phyloP scores from a whole-genome alignment of 2,113 vertebrate species.

The Ammodytes marinus region DNA sequence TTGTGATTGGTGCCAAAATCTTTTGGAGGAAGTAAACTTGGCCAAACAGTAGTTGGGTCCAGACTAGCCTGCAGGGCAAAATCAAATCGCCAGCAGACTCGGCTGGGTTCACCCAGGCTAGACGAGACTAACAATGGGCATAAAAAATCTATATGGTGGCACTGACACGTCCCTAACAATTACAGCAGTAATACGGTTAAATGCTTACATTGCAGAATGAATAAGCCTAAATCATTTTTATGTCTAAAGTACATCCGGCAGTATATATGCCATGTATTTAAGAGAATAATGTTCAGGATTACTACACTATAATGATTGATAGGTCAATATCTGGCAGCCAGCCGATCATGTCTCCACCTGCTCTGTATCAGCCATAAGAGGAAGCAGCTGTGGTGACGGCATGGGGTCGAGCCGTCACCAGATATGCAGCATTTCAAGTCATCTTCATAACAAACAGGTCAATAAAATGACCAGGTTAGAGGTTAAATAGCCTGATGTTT shows the following conservation, averaged over 20 bases:
- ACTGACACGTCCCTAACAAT: too few relatives aligned
- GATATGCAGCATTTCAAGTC: slow-evolving; percentile 46
- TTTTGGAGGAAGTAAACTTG: too few relatives aligned
- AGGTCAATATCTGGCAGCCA: slow-evolving; percentile 34
- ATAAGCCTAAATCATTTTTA: slow-evolving; percentile 26
- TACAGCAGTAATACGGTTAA: neutral
- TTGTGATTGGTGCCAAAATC: too few relatives aligned
- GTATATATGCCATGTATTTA: slow-evolving; percentile 26
- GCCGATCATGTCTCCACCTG: slow-evolving; percentile 62
- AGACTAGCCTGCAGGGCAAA: too few relatives aligned
- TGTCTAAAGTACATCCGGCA: neutral
- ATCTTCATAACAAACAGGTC: slow-evolving; percentile 47
- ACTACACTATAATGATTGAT: slow-evolving; percentile 43
- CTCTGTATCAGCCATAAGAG: slow-evolving; percentile 63
- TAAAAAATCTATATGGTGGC: neutral
- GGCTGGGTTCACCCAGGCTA: too few relatives aligned
- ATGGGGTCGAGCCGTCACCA: slow-evolving; percentile 49
- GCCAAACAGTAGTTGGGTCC: too few relatives aligned
- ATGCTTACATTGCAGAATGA: neutral
- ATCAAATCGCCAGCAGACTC: too few relatives aligned
- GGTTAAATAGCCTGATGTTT: slow-evolving; percentile 35
- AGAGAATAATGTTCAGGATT: slow-evolving; percentile 14
- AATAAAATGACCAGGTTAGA: slow-evolving; percentile 45
- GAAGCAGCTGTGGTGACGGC: slow-evolving; percentile 71
- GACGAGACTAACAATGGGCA: too few relatives aligned